Base-by-base conservation (phyloP, 2,888 invertebrate genomes). In the Biston betularia region DNA sequence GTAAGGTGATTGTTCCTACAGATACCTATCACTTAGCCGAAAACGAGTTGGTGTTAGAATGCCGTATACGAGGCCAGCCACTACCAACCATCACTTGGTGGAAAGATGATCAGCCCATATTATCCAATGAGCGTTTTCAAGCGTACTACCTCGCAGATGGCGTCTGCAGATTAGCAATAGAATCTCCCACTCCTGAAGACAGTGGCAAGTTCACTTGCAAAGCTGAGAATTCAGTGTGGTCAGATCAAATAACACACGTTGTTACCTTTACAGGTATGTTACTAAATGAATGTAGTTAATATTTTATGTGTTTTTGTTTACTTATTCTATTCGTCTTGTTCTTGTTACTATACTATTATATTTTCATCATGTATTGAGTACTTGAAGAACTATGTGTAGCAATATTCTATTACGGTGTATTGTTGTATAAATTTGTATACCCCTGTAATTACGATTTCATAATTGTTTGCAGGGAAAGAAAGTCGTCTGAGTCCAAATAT, bases 41-140 rank as follows among this genome's bases (percentile, higher is more conserved):
- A 79, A 96, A 97, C 84, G 96, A 97, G 83, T 86, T 97, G 59
- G 94, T 96, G 34, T 89, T 98, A 72, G 97, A 97, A 87, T 97
- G 97, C 80, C 95, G 96, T 58, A 95, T 97, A 53, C 95, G 96
- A 65, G 97, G 96, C 33, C 95, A 96, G 76, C 97, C 97, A 12
- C 90, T 95, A 5, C 97, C 97, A 0, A 94, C 92, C 0, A 95
- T 97, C 66, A 95, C 95, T 44, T 98, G 98, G 98, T 86, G 96
- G 71, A 97, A 97, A 83, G 96, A 97, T 75, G 96, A 95, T 46
- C 92, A 91, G 56, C 88, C 94, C 11, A 85, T 97, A 11, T 79
- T 79, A 11, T 82, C 85, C 1, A 94, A 94, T 14, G 95, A 95
- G 3, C 95, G 96, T 71, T 96, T 95, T 83, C 92, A 95, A 70